Evolutionary conservation across 2,888 invertebrate species (phyloP), one percentile per base, ranked within the genome.

Genomic region (Rhimphoctona megacephalus): DNA sequence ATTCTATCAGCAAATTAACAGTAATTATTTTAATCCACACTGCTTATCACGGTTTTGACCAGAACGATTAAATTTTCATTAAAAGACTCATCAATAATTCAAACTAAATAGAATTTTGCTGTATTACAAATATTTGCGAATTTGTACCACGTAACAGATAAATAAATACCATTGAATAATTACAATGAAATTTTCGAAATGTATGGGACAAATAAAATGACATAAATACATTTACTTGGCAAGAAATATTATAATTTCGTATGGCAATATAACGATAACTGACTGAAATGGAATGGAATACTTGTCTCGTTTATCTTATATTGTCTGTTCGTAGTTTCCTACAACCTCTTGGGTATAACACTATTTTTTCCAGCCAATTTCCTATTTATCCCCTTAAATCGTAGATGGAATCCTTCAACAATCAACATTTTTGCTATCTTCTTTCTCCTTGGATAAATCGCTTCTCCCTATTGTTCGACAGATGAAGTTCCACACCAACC

Each of bases 311-410:
- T 43, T 70, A 30, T 36, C 76, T 52, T 66, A 19, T 30, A 17
- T 43, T 3, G 43, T n/a, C 39, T 33, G 61, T 49, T 43, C 57
- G 54, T 72, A 72, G 57, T 81, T 72, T 66, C 72, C 39, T 36
- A 52, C n/a, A 36, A 73, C 30, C 70, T 76, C 7, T 30, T 43
- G 30, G 49, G 36, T n/a, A 22, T 49, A 76, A 69, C 52, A 49
- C 25, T 67, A 61, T 54, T 52, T 57, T 54, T 77, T 77, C 72
- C 54, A 78, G 52, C 43, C 81, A 81, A 81, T 85, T 85, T 81
- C 33, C 85, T 70, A 81, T 76, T 85, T 72, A 81, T 85, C 81
- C 76, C 54, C 36, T 36, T 54, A 25, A 77, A 77, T 77, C 70
- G 70, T 64, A 52, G 17, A 36, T 33, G 39, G n/a, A 77, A 81